Evolutionary conservation across 1,140 invertebrate species (phyloP).

Genomic region (Zaprionus inermis): DNA sequence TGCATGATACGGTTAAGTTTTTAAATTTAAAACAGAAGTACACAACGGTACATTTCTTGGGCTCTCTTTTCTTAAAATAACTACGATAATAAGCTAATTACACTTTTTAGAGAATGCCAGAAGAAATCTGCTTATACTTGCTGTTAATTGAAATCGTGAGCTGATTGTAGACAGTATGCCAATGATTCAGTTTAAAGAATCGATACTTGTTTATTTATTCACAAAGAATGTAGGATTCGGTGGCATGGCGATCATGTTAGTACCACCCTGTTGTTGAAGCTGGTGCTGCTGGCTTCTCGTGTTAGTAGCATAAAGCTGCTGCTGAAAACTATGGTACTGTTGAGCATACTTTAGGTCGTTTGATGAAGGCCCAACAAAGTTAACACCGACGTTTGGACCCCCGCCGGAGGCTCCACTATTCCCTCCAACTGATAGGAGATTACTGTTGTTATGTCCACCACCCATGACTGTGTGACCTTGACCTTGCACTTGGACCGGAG

Average conservation of each 20-base stretch:
- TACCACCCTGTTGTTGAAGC: slow-evolving; percentile 52
- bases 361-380: slow-evolving; percentile 92
- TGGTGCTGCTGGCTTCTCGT: slow-evolving; percentile 87
- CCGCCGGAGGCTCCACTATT: slow-evolving; percentile 83
- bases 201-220: slow-evolving; percentile 57
- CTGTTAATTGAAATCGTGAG: background rate
- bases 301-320: slow-evolving; percentile 96
- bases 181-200: background rate
- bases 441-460: slow-evolving; percentile 76
- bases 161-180: background rate
- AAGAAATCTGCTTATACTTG: background rate
- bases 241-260: slow-evolving; percentile 77
- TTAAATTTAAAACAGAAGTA: too few species aligned
- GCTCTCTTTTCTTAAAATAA: background rate
- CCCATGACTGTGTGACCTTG: slow-evolving; percentile 51
- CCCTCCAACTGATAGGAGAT: slow-evolving; percentile 85
- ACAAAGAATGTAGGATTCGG: slow-evolving; percentile 74
- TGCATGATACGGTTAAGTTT: background rate
- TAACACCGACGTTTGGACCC: slow-evolving; percentile 32
- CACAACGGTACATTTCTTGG: background rate
- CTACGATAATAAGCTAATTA: slow-evolving; percentile 5
- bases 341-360: slow-evolving; percentile 96
- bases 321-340: slow-evolving; percentile 97
- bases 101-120: background rate
- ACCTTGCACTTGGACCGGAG: slow-evolving; percentile 83